Evolutionary conservation across 2,888 invertebrate genomes (phyloP).

Genomic region (Platycnemis pennipes): DNA sequence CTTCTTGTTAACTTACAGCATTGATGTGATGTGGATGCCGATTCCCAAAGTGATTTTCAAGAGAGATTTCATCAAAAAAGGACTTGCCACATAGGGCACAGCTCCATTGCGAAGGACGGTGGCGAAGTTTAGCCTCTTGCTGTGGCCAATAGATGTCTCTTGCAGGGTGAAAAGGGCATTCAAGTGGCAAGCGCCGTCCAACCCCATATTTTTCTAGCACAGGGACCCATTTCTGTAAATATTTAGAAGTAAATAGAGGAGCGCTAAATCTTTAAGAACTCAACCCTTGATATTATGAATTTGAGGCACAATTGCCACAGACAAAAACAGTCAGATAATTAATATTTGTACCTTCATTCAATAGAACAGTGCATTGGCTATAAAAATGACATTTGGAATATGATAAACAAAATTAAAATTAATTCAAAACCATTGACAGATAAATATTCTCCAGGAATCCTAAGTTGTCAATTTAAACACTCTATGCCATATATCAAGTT

Average conservation of each 20-base stretch:
- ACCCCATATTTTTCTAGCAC: constrained; percentile 94
- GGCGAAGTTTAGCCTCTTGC: constrained; percentile 91
- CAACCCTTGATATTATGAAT: no score
- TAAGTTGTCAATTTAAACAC: no score
- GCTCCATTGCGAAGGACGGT: constrained; percentile 93
- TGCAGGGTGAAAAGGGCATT: constrained; percentile 94
- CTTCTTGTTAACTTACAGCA: constrained; percentile 81
- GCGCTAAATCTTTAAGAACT: no score
- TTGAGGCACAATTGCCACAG: no score
- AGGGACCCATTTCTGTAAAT: constrained; percentile 89
- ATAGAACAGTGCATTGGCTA: no score
- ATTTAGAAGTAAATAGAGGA: constrained; percentile 56
- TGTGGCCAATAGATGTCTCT: constrained; percentile 94
- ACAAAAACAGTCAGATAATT: no score
- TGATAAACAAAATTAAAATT: no score
- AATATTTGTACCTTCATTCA: no score
- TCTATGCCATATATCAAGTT: no score
- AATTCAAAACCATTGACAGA: no score
- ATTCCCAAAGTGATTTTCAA: constrained; percentile 94
- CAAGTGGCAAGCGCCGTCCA: constrained; percentile 85
- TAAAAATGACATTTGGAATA: no score
- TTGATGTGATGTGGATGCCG: constrained; percentile 92
- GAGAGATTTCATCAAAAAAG: constrained; percentile 92
- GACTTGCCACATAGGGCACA: constrained; percentile 95
- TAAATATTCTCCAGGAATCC: no score